Evolutionary conservation across 2,888 invertebrate species (phyloP), one percentile per base, ranked within the genome.

Genomic region (Pterostichus madidus): DNA sequence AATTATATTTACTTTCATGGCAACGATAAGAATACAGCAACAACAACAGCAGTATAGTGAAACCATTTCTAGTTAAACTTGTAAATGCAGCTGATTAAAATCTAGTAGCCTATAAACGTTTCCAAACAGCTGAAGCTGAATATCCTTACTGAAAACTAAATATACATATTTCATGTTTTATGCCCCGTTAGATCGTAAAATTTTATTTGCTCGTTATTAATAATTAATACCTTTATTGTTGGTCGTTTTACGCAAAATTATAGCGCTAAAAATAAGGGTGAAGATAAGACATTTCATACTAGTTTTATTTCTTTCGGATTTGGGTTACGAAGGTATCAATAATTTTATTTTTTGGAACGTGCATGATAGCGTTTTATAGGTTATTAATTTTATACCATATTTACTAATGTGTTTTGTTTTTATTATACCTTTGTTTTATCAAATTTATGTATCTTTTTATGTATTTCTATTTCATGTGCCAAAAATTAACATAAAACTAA

Each of bases 121-220:
- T 71, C 68, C 44, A 24, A 71, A 71, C 68, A 71, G 68, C 44
- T 71, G 68, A 71, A 71, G 68, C 44, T 71, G 68, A 71, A 71
- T 71, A 71, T 71, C 68, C 68, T 71, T 71, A 39, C 68, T 71
- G 68, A 71, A 71, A 71, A 71, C 68, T 71, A 71, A 64, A 71
- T 71, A 44, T 71, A 71, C 68, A 71, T 71, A 71, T 71, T 71
- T 71, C 68, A 71, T 75, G 39, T 75, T 75, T 75, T 75, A 75
- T 75, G 31, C 8, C n/a, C 13, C 49, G 52, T 24, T 49, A 49
- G n/a, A 6, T 75, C 75, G 75, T 75, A 75, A 75, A 75, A 75
- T 75, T 75, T 75, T 52, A 75, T 75, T 75, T 13, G 49, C 49
- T 75, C 75, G 52, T 75, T 75, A 75, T 75, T 75, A 75, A 75